Base-by-base conservation (phyloP, 2,797 vertebrate species). In the Arctocebus calabarensis region DNA sequence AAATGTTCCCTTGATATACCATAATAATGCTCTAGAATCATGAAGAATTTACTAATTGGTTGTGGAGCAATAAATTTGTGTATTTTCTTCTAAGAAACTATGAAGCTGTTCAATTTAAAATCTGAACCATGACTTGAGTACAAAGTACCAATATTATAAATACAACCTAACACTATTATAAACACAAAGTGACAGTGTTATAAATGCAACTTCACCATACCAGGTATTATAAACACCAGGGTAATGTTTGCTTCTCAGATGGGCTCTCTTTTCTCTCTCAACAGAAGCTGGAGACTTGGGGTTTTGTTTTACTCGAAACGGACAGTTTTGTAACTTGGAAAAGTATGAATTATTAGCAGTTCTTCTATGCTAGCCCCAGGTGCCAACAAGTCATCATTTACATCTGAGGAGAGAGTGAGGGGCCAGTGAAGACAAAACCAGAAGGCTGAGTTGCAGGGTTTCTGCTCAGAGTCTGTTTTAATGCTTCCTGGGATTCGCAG, bases 151-250 rank as follows among this genome's bases (percentile, higher is more conserved):
- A n/a, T 66, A 66, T 66, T 19, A 66, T 66, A 66, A 66, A n/a
- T n/a, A 66, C 2, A 7, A 66, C 32, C 16, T n/a, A 19, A 66
- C 64, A 66, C 3, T n/a, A 66, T n/a, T 19, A 66, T 66, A 40
- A 27, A 9, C 19, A 11, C 29, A 66, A 23, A 48, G 45, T 45
- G 22, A 10, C 20, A 4, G 1, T 5, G 6, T 22, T 10, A 1
- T 0, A 5, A 4, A 17, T 22, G 7, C 1, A 23, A 20, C 3
- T 2, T 16, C 29, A 5, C 0, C 19, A 12, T 13, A 52, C 48
- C 48, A 52, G 48, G 48, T 14, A 27, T 20, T 37, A 25, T 11
- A 66, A 93, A 66, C 8, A 12, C 16, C 1, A 3, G 4, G 45
- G 25, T 19, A 23, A 52, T 13, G 12, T 22, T 71, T 71, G 34